A percentile compares a stretch with the other conserved stretches of the same genome.
Evolutionary conservation across 53 echinoderm and acorn worm genomes (phyloP).

Genomic region (Paelopatides confundens): DNA sequence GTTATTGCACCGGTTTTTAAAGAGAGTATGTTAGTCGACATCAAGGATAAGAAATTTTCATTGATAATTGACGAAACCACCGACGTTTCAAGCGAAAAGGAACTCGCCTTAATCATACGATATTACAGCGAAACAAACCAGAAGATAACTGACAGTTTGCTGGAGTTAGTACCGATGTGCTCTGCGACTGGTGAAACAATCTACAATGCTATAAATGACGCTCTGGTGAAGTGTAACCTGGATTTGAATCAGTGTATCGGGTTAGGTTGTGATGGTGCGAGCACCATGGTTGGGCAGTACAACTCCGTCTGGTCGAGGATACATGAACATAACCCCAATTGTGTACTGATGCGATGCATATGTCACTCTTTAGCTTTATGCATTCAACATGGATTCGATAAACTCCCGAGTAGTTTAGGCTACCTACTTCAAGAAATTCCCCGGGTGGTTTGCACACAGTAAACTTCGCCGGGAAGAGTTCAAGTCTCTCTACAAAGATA

Average conservation of each 20-base stretch:
- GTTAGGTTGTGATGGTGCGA: slow-evolving; percentile 19
- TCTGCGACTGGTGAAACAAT: slow-evolving; percentile 9
- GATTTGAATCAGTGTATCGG: neutral
- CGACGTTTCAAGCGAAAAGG: slow-evolving; percentile 5
- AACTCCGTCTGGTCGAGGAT: slow-evolving; percentile 38
- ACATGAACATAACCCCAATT: slow-evolving; percentile 1
- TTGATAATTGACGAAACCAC: slow-evolving; percentile 31
- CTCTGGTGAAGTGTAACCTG: neutral
- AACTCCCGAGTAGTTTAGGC: neutral
- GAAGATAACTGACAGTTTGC: neutral
- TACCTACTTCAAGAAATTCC: slow-evolving; percentile 20
- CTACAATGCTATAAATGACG: neutral
- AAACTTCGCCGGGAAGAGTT: neutral
- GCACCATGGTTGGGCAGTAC: slow-evolving; percentile 24
- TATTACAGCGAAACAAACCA: slow-evolving; percentile 36
- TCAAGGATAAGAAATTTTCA: neutral
- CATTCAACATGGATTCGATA: slow-evolving; percentile 8
- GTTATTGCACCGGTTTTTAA: slow-evolving; percentile 4
- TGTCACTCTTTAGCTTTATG: slow-evolving; percentile 25
- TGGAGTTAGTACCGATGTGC: neutral
- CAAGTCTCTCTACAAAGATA: neutral
- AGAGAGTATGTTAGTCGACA: neutral
- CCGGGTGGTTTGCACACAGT: slow-evolving; percentile 17
- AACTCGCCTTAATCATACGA: slow-evolving; percentile 1
- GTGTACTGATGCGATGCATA: slow-evolving; percentile 19